Evolutionary conservation across 2,888 invertebrate genomes (phyloP).

Genomic region (Empis stercorea): DNA sequence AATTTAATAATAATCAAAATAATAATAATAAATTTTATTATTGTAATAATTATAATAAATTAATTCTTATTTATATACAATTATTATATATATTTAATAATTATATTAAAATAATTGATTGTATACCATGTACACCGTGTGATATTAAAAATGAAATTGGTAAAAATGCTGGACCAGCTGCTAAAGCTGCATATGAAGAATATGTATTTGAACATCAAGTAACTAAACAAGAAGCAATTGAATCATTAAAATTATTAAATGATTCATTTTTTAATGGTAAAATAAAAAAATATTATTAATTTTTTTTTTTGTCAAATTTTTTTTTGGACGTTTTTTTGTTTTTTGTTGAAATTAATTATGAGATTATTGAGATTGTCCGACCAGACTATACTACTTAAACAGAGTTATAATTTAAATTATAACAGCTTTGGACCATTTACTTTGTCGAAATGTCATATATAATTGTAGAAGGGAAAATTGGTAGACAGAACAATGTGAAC

Average conservation of each 20-base stretch:
- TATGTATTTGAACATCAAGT: constrained; percentile 33
- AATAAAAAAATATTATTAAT: background rate
- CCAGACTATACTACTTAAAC: no score
- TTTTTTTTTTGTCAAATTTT: no score
- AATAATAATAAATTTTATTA: no score
- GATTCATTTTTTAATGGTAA: constrained; percentile 24
- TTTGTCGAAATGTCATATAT: no score
- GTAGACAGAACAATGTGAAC: no score
- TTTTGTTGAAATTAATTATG: background rate
- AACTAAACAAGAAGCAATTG: constrained; percentile 28
- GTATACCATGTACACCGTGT: constrained; percentile 22
- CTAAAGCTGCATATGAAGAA: constrained; percentile 23
- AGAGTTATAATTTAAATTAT: no score
- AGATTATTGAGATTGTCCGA: no score
- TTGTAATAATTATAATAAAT: no score
- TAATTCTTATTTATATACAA: background rate
- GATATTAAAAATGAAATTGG: constrained; percentile 21
- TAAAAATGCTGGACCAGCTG: constrained; percentile 7
- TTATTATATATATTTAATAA: constrained; percentile 24
- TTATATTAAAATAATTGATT: constrained; percentile 2
- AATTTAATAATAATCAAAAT: no score
- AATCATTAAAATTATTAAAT: constrained; percentile 24
- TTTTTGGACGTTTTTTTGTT: background rate
- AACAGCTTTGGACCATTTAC: no score
- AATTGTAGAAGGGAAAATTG: no score